These are phyloP conservation scores for Microctonus aethiopoides DNA, from an alignment of 2,888 invertebrate species.

Conservation along the genomic window DNA sequence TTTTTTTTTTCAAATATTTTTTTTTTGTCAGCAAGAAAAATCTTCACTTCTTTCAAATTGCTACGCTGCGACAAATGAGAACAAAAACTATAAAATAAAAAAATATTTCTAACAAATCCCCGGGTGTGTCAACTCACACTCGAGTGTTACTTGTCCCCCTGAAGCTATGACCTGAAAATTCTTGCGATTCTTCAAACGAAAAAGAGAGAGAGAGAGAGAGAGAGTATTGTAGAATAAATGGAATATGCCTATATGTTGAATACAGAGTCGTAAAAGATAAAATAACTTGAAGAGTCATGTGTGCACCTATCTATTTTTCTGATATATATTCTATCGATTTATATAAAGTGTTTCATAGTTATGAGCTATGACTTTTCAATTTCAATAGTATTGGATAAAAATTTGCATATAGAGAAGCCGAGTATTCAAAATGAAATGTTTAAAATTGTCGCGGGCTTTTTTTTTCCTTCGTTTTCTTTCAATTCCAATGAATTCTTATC, in stretches of 20 bases:
- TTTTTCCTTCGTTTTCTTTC: background rate
- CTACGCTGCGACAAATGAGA: conserved; percentile 23
- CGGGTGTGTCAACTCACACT: conserved; percentile 21
- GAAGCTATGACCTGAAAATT: conserved; percentile 53
- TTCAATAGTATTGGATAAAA: background rate
- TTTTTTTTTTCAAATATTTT: background rate
- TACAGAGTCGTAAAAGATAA: conserved; percentile 1
- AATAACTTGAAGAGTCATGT: background rate
- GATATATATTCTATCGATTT: background rate
- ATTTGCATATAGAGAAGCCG: background rate
- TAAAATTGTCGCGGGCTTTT: background rate
- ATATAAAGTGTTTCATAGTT: background rate
- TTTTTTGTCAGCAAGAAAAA: conserved; percentile 1
- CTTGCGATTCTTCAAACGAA: conserved; percentile 49
- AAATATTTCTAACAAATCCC: background rate
- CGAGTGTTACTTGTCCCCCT: conserved; percentile 26
- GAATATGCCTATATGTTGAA: background rate
- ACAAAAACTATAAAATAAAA: conserved; percentile 1
- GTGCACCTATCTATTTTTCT: background rate
- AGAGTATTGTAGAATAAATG: conserved; percentile 7
- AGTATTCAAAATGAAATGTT: background rate
- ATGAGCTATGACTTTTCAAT: background rate
- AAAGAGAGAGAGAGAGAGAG: conserved; percentile 32
- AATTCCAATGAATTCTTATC: background rate
- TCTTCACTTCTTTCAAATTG: conserved; percentile 21